Conservation (phyloP, 2,888 invertebrate species). For the Conistra vaccinii region DNA sequence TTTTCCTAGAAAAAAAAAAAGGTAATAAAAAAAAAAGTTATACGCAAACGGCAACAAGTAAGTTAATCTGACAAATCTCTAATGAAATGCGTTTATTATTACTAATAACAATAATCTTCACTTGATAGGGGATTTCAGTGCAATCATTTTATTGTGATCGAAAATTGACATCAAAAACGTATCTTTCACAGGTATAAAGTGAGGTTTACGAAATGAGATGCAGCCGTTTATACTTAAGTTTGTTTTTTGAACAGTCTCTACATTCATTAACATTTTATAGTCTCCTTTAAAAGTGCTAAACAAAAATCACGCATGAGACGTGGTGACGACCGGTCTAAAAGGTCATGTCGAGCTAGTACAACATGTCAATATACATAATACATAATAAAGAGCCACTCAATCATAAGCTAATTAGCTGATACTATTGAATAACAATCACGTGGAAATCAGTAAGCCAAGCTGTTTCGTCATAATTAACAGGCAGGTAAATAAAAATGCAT, state of each 20-base stretch:
- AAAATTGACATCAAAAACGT: conserved; percentile 7
- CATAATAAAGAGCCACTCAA: conserved; percentile 36
- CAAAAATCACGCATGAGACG: conserved; percentile 39
- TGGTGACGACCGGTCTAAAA: conserved; percentile 44
- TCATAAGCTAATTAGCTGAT: conserved; percentile 48
- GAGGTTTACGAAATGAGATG: conserved; percentile 5
- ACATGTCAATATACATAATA: conserved; percentile 39
- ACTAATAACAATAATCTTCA: neutral
- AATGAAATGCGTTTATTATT: neutral
- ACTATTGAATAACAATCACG: conserved; percentile 34
- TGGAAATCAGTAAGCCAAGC: conserved; percentile 19
- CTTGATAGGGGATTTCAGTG: neutral
- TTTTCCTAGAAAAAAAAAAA: conserved; percentile 45
- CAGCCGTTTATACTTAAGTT: neutral
- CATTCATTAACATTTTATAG: conserved; percentile 27
- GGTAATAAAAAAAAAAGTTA: too few species aligned
- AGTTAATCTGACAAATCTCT: neutral
- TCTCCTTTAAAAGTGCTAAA: conserved; percentile 39
- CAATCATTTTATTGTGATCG: conserved; percentile 9
- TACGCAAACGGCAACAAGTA: conserved; percentile 22
- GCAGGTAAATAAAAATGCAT: conserved; percentile 44
- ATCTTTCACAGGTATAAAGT: conserved; percentile 10
- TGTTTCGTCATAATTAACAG: conserved; percentile 26
- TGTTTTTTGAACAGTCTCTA: conserved; percentile 19
- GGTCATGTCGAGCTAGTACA: conserved; percentile 53